Base-by-base conservation (phyloP, 1,140 invertebrate species). In the Fopius arisanus region DNA sequence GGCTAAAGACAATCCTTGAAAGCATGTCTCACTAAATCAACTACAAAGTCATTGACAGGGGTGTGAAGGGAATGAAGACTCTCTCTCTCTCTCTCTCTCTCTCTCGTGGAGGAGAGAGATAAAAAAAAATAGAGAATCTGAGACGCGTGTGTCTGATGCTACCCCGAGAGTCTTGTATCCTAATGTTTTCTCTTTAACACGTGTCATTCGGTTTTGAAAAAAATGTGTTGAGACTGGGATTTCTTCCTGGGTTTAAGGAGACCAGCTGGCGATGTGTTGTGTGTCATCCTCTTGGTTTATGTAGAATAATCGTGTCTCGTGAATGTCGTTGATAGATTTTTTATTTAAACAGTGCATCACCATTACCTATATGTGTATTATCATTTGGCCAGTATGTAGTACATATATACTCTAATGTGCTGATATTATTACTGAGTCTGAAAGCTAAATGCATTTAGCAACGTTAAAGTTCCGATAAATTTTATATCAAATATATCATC, bases 1-100 rank as follows among this genome's bases (percentile, higher is more conserved):
- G 43, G 51, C 67, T 51, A 73, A 48, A 67, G 51, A 68, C 29
- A 67, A 68, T 41, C 67, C 66, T 73, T 73, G 72, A 73, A 73
- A 68, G 72, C 29, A 54, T 73, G 29, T 73, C 37, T 68, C 72
- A 62, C 72, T 73, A 68, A 73, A 67, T 33, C 62, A 29, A 66
- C 43, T 62, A 73, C 48, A 68, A 29, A 66, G 54, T 68, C 16
- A 70, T 29, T 21, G 43, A 26, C 67, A 43, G 54, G 40, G n/a
- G 59, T 41, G 23, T n/a, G 67, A 29, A n/a, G n/a, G 3, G 9
- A 63, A 41, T 40, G 37, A 65, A 16, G 62, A 63, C 48, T 26
- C 28, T 70, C 19, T 51, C n/a, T n/a, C n/a, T n/a, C n/a, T 26
- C 28, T 70, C 19, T 51, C 48, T 26, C 28, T 70, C 19, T 51